Evolutionary conservation across 2,113 vertebrate genomes (phyloP).

Genomic region (Ophiodon elongatus): DNA sequence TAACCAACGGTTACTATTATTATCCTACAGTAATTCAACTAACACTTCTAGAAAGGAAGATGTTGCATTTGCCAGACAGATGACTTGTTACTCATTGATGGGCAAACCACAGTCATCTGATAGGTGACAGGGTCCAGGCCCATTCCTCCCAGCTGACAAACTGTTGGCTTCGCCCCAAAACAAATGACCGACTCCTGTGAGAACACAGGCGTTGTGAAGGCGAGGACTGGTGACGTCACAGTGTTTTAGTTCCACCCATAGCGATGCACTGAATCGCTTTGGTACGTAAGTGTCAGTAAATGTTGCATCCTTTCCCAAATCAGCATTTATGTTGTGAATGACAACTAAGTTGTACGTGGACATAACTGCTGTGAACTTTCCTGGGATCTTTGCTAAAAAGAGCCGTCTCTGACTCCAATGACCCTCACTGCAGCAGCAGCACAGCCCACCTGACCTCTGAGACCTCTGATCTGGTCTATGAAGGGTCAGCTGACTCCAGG

Average conservation of each 20-base stretch:
- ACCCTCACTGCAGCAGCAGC: constrained; percentile 29
- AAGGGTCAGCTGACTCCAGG: constrained; percentile 70
- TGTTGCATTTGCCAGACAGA: not conserved
- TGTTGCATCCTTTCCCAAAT: not conserved
- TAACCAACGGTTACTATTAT: not conserved
- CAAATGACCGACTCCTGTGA: not conserved
- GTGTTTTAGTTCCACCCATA: not conserved
- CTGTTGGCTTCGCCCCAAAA: too few species aligned
- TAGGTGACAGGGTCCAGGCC: not conserved
- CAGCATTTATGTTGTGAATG: not conserved
- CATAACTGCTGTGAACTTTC: constrained; percentile 5
- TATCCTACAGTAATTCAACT: not conserved
- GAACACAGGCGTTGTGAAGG: not conserved
- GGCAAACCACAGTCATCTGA: not conserved
- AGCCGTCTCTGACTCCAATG: constrained; percentile 45
- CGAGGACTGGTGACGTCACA: not conserved
- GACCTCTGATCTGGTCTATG: constrained; percentile 76
- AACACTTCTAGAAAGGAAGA: not conserved
- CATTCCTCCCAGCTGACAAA: not conserved
- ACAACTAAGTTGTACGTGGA: not conserved
- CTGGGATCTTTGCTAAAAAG: not conserved
- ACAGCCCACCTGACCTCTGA: constrained; percentile 68
- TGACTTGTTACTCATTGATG: not conserved
- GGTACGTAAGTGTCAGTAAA: not conserved
- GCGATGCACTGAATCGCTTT: not conserved